Base-by-base conservation (phyloP, 2,888 invertebrate species). In the Euphydryas editha region DNA sequence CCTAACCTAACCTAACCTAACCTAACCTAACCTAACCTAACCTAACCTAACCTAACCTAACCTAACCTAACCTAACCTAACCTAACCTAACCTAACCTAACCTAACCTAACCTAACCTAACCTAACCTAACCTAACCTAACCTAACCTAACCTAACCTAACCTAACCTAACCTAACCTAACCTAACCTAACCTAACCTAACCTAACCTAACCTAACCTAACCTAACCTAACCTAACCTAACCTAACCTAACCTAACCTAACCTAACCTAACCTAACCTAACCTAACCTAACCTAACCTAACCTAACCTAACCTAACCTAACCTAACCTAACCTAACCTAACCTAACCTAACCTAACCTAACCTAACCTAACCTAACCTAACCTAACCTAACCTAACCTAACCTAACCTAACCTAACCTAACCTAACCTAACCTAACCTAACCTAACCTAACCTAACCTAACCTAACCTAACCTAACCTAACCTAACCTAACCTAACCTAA, bases 1-100 rank as follows among this genome's bases (percentile, higher is more conserved):
- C 70, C 70, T 66, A 70, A 72, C 70, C 69, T 68, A 72, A 71
- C 70, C 70, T 66, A 72, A 72, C 69, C 72, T 68, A 72, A 72
- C 71, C 70, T 69, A 69, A 69, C 70, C 67, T 65, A 70, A 70
- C 67, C 70, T 67, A 70, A 67, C 67, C 67, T 67, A 70, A 70
- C 67, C 65, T 65, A 67, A 57, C 57, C 57, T 57, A 57, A 57
- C 57, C 57, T 67, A 64, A 67, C 64, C 57, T 57, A 57, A 57
- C 57, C 57, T 57, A 57, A 57, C 57, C 57, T 57, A 57, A 57
- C 57, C 57, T 57, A 57, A 57, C 57, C 57, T 57, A 57, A 57
- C 57, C 57, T 57, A 57, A 57, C 57, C 57, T 57, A 57, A 57
- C 57, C 57, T 57, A 57, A 57, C 57, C 57, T 57, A 57, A 57